Base-by-base conservation (phyloP, 2,888 invertebrate species). In the Poecilus cupreus region DNA sequence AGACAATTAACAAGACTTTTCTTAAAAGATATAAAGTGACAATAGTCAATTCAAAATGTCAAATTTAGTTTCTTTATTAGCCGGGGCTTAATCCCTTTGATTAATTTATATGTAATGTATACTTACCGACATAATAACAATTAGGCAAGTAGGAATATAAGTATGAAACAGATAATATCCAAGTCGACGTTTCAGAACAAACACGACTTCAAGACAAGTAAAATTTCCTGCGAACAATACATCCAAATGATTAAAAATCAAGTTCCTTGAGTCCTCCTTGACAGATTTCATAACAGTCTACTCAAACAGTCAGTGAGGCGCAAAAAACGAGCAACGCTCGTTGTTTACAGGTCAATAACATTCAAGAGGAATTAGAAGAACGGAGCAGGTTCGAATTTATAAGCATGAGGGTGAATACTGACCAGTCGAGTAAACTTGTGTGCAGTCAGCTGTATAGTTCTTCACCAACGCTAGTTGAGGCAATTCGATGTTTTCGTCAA, bases 81-180 rank as follows among this genome's bases (percentile, higher is more conserved):
- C n/a, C n/a, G n/a, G n/a, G n/a, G n/a, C n/a, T n/a, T n/a, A n/a
- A n/a, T n/a, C n/a, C n/a, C n/a, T n/a, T n/a, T n/a, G n/a, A n/a
- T n/a, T n/a, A n/a, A n/a, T n/a, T n/a, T n/a, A 46, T 46, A 2
- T 10, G n/a, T 46, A 32, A 32, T n/a, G n/a, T n/a, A 60, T 81
- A 92, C 94, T 93, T 88, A 94, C 94, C 85, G 97, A 97, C 96
- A 97, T 97, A 80, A 97, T 97, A 83, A 97, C 98, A 86, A 98
- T 97, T 86, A 97, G 92, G 88, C 97, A 97, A 13, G 97, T 97
- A 2, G 97, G 97, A 86, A 97, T 95, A 88, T 97, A 97, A 0
- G 97, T 97, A 89, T 97, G 97, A 90, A 97, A 97, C 75, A 97
- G 91, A 88, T 97, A 97, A 89, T 97, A 97, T 0, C 97, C 97